These are phyloP conservation scores for Drosophila peninsularis DNA, from an alignment of 2,888 invertebrate genomes.

Conservation along the genomic window DNA sequence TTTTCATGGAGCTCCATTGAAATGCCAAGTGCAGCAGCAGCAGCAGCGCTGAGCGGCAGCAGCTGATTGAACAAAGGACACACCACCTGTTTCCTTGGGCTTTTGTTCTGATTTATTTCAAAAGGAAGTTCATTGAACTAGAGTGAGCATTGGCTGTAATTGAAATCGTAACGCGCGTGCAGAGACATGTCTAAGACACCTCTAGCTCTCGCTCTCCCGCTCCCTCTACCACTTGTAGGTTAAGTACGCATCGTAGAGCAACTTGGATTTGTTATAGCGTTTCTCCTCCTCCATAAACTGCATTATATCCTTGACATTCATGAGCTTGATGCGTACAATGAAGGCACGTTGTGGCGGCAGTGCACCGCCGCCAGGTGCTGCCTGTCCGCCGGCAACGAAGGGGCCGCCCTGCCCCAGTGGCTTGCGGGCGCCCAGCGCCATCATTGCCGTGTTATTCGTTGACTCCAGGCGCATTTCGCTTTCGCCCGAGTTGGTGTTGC, in stretches of 20 bases:
- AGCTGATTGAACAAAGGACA: slow-evolving; percentile 63
- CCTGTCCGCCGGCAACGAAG: not conserved
- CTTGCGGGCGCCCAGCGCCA: slow-evolving; percentile 53
- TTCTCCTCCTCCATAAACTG: slow-evolving; percentile 50
- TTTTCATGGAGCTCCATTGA: slow-evolving; percentile 45
- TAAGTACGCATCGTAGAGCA: slow-evolving; percentile 58
- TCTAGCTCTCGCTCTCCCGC: not conserved
- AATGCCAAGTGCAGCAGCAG: slow-evolving; percentile 37
- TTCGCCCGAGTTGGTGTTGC: slow-evolving; percentile 12
- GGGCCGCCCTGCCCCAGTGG: not conserved
- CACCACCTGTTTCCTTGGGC: slow-evolving; percentile 77
- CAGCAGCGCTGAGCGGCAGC: slow-evolving; percentile 14
- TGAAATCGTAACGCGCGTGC: slow-evolving; percentile 41
- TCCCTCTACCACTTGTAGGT: slow-evolving; percentile 40
- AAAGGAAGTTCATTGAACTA: slow-evolving; percentile 74
- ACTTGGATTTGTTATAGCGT: slow-evolving; percentile 44
- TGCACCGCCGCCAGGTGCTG: not conserved
- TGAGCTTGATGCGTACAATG: slow-evolving; percentile 42
- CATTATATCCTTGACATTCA: slow-evolving; percentile 56
- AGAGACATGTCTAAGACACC: not conserved
- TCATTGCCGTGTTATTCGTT: slow-evolving; percentile 52
- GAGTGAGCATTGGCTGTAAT: slow-evolving; percentile 39
- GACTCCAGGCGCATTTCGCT: slow-evolving; percentile 31
- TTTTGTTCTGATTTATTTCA: slow-evolving; percentile 57
- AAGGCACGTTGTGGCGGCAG: slow-evolving; percentile 10